Conservation (phyloP, 2,797 vertebrate genomes). For the Pterois miles region DNA sequence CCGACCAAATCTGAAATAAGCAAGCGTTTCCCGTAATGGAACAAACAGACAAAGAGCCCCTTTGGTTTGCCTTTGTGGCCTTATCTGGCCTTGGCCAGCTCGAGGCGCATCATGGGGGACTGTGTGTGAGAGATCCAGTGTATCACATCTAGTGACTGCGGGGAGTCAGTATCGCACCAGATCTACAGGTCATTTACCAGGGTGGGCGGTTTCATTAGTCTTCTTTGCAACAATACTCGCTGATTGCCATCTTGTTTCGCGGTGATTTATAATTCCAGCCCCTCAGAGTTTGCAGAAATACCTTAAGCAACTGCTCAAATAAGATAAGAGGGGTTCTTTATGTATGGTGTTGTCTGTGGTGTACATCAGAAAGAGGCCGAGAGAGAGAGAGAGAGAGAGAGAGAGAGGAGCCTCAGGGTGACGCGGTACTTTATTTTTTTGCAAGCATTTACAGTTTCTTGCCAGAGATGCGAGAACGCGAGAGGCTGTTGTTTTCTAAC, state of each 20-base stretch:
- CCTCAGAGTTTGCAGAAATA: slow-evolving; percentile 82
- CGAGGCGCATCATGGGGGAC: slow-evolving; percentile 55
- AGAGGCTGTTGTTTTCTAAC: slow-evolving; percentile 64
- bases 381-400: slow-evolving; percentile 9
- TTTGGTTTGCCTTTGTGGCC: slow-evolving; percentile 74
- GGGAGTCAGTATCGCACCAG: slow-evolving; percentile 76
- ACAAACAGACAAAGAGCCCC: slow-evolving; percentile 75
- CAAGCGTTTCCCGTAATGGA: slow-evolving; percentile 56
- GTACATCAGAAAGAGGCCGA: slow-evolving; percentile 69
- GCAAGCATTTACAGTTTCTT: slow-evolving; percentile 73
- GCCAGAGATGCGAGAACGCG: slow-evolving; percentile 56
- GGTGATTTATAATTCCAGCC: slow-evolving; percentile 83
- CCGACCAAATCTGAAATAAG: slow-evolving; percentile 53
- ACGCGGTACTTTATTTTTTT: slow-evolving; percentile 56
- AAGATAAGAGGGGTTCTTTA: slow-evolving; percentile 83
- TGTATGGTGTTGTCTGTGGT: slow-evolving; percentile 73
- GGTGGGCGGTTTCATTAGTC: slow-evolving; percentile 82
- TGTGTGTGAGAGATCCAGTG: slow-evolving; percentile 56
- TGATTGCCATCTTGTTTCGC: slow-evolving; percentile 84
- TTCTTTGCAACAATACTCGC: slow-evolving; percentile 77
- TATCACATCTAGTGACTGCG: slow-evolving; percentile 68
- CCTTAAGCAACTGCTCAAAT: slow-evolving; percentile 84
- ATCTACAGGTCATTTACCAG: slow-evolving; percentile 84
- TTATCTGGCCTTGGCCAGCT: slow-evolving; percentile 78
- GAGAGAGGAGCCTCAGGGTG: slow-evolving; percentile 52